Evolutionary conservation across 2,888 invertebrate genomes (phyloP).

Genomic region (Plagiodera versicolora): DNA sequence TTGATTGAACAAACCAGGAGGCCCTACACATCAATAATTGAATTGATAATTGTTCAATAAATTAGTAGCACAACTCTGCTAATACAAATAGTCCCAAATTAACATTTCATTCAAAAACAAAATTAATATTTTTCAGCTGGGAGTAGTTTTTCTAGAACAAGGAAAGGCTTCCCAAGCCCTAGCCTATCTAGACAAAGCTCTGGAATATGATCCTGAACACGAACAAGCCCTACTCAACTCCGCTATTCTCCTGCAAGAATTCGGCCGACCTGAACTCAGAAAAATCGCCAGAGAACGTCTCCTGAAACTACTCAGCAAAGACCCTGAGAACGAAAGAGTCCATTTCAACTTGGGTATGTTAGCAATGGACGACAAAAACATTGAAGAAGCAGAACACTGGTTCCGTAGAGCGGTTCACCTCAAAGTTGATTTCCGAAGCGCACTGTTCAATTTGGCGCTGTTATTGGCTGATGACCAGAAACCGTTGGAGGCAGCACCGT

Average conservation of each 20-base stretch:
- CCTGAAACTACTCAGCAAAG: constrained; percentile 76
- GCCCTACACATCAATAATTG: too few species aligned
- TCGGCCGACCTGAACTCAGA: constrained; percentile 77
- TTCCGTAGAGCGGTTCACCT: constrained; percentile 73
- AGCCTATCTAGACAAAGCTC: constrained; percentile 88
- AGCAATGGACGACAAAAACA: constrained; percentile 92
- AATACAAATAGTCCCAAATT: too few species aligned
- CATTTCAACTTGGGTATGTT: constrained; percentile 94
- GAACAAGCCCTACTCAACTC: constrained; percentile 94
- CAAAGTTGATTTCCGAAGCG: constrained; percentile 88
- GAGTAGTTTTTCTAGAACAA: constrained; percentile 92
- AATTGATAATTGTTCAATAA: too few species aligned
- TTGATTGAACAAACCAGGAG: too few species aligned
- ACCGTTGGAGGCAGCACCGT: constrained; percentile 89
- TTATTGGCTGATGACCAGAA: constrained; percentile 85
- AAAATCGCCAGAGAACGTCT: constrained; percentile 80
- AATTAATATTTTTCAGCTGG: constrained; percentile 79
- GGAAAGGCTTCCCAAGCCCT: constrained; percentile 89
- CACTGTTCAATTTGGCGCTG: constrained; percentile 91
- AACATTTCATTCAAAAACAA: too few species aligned
- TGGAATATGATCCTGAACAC: constrained; percentile 91
- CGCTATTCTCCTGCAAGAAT: constrained; percentile 89
- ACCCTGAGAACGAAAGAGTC: constrained; percentile 82
- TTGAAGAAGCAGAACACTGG: constrained; percentile 86
- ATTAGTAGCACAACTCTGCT: too few species aligned